Base-by-base conservation (phyloP, 2,888 invertebrate genomes). In the Aleiodes leptofemur region DNA sequence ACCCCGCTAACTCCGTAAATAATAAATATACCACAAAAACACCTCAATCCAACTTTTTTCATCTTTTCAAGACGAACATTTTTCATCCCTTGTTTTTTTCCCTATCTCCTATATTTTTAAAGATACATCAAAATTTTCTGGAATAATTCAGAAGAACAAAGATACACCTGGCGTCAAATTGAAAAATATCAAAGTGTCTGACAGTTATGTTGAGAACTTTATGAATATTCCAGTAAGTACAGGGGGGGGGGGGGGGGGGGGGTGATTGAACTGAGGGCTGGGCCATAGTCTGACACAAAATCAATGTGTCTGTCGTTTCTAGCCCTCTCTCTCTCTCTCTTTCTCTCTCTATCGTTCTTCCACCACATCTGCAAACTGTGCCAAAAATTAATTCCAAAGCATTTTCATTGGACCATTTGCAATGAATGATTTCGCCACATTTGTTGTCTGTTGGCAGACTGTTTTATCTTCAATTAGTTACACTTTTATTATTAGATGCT, bases 231-330 rank as follows among this genome's bases (percentile, higher is more conserved):
- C 64, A 64, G 43, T 71, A 48, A 59, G 43, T 43, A 38, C 43
- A 43, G 66, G 38, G 59, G 76, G 79, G 59, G 76, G 79, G 59
- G 76, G 79, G 59, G 76, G 79, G 59, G 76, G 79, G n/a, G 59
- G 76, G 79, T 79, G 73, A 74, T 73, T 77, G 78, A 79, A 77
- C 77, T 68, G 69, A 31, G 38, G 75, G 43, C 16, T 50, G 43
- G 43, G 43, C 43, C 43, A 43, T 71, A 59, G 31, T 34, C 71
- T 71, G 31, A 59, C 51, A 51, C 31, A 71, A 71, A 71, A 71
- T 71, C 71, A 61, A 71, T 71, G 71, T 51, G 14, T 61, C 50
- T 50, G 31, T 48, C 38, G 2, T 43, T 43, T 43, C 43, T 43
- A 43, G 57, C 8, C 50, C 69, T 8, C 71, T 43, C 51, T 61